A percentile compares a stretch with the other conserved stretches of the same genome.
Evolutionary conservation across 2,888 invertebrate species (phyloP).

Genomic region (Hedychridium roseum): DNA sequence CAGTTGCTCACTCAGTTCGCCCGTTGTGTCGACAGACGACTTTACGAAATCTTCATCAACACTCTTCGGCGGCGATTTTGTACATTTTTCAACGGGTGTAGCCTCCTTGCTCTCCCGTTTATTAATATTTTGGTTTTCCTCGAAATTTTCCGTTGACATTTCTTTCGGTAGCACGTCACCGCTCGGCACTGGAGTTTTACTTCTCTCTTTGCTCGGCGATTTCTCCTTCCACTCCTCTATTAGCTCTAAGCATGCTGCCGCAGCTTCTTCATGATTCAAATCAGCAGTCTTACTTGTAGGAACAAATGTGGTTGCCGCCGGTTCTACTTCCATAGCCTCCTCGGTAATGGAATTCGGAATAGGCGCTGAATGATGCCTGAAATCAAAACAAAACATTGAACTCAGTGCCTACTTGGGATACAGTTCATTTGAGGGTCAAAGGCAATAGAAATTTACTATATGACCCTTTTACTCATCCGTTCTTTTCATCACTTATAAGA

Average conservation of each 20-base stretch:
- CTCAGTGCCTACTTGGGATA: no score
- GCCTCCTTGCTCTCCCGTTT: slow-evolving; percentile 6
- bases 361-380: slow-evolving; percentile 55
- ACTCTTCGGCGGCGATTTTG: slow-evolving; percentile 5
- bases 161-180: no score
- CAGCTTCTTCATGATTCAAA: slow-evolving; percentile 41
- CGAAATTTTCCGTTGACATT: slow-evolving; percentile 9
- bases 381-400: slow-evolving; percentile 4
- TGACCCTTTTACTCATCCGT: no score
- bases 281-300: slow-evolving; percentile 40
- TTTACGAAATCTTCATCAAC: neutral
- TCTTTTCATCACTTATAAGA: no score
- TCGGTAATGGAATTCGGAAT: slow-evolving; percentile 53
- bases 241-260: slow-evolving; percentile 64
- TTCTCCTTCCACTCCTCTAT: slow-evolving; percentile 63
- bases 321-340: slow-evolving; percentile 55
- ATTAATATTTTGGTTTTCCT: slow-evolving; percentile 1
- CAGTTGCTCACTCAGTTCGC: neutral
- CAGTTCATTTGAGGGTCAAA: no score
- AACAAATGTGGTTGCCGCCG: slow-evolving; percentile 25
- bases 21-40: neutral
- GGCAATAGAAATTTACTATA: no score
- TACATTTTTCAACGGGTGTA: slow-evolving; percentile 17
- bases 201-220: slow-evolving; percentile 56
- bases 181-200: slow-evolving; percentile 60